Evolutionary conservation across 2,888 invertebrate genomes (phyloP).

Genomic region (Rhagium mordax): DNA sequence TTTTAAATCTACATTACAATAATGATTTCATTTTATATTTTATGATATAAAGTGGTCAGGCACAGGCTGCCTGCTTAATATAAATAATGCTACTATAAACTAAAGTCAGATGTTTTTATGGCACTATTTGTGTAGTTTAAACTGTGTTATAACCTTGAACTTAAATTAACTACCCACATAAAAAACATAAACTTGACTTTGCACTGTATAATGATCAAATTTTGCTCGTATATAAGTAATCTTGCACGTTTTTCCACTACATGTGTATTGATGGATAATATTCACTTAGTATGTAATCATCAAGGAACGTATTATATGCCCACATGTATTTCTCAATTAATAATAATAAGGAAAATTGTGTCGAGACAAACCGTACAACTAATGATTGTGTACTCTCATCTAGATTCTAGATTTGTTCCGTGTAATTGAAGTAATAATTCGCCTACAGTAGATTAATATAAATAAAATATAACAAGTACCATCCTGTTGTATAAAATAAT

Average conservation of each 20-base stretch:
- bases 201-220: conserved; percentile 19
- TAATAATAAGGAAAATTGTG: conserved; percentile 49
- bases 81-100: conserved; percentile 10
- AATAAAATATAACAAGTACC: conserved; percentile 69
- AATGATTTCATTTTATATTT: not conserved
- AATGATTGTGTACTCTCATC: conserved; percentile 25
- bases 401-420: conserved; percentile 58
- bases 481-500: conserved; percentile 67
- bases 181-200: conserved; percentile 24
- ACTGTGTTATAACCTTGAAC: conserved; percentile 31
- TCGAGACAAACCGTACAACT: conserved; percentile 33
- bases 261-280: conserved; percentile 11
- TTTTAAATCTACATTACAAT: not conserved
- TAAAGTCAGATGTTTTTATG: conserved; percentile 28
- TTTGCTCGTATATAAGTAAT: conserved; percentile 18
- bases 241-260: not conserved
- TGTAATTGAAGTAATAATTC: conserved; percentile 69
- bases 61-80: conserved; percentile 13
- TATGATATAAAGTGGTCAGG: not conserved
- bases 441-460: conserved; percentile 70
- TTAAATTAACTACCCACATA: conserved; percentile 36
- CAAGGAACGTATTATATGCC: conserved; percentile 43
- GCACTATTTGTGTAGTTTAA: conserved; percentile 29
- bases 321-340: conserved; percentile 46
- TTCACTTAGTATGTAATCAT: conserved; percentile 38